These are phyloP conservation scores for Myotis brandtii DNA, from an alignment of 2,113 vertebrate species.

Conservation along the genomic window DNA sequence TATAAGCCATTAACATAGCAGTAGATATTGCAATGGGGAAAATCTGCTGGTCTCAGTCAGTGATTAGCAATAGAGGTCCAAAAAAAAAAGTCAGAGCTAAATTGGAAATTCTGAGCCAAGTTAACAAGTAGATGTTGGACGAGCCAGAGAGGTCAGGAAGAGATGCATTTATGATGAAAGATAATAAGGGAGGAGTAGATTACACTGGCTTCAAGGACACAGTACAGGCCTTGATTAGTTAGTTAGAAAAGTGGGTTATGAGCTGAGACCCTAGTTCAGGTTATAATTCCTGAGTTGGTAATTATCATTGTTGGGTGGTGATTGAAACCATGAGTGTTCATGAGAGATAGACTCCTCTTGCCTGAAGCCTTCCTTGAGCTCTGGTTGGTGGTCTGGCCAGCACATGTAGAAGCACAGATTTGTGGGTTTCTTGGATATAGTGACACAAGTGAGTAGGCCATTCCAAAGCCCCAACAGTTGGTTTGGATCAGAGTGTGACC, in stretches of 20 bases:
- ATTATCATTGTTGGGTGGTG: background rate
- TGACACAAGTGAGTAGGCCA: background rate
- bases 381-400: background rate
- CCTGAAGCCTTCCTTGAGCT: background rate
- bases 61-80: background rate
- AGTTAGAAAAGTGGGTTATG: background rate
- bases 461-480: slow-evolving; percentile 50
- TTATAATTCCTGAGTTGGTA: background rate
- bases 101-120: background rate
- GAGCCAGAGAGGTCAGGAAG: background rate
- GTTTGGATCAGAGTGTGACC: slow-evolving; percentile 53
- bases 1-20: background rate
- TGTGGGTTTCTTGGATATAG: slow-evolving; percentile 14
- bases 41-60: background rate
- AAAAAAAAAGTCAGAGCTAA: background rate
- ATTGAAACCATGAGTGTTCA: background rate
- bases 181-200: background rate
- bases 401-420: background rate
- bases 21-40: background rate
- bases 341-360: background rate
- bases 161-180: background rate
- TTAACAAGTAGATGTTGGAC: background rate
- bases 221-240: background rate
- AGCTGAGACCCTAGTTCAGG: background rate
- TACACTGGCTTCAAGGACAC: background rate